Evolutionary conservation across 2,888 invertebrate species (phyloP).

Genomic region (Cyaniris semiargus): DNA sequence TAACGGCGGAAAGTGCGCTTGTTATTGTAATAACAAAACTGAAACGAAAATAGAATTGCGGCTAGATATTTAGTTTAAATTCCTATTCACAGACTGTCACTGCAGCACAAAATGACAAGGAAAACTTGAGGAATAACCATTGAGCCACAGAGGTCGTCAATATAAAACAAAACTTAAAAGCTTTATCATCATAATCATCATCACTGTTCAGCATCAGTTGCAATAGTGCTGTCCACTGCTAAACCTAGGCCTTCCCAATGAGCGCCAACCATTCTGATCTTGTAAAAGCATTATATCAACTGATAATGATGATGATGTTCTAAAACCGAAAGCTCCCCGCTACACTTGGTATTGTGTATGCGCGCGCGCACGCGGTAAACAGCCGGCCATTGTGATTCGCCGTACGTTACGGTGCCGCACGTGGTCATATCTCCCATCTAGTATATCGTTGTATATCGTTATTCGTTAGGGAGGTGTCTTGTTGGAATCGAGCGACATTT

Average conservation of each 20-base stretch:
- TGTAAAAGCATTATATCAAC: not conserved
- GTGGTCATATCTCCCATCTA: constrained; percentile 38
- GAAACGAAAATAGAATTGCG: not conserved
- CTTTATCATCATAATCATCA: no score
- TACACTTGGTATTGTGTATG: not conserved
- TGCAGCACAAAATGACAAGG: no score
- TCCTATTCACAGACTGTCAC: no score
- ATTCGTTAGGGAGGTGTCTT: not conserved
- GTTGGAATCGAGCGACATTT: not conserved
- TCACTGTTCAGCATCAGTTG: no score
- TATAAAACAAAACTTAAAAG: no score
- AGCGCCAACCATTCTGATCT: no score
- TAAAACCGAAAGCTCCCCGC: not conserved
- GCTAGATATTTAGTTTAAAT: not conserved
- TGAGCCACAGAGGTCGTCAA: no score
- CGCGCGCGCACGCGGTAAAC: constrained; percentile 25
- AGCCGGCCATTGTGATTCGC: constrained; percentile 36
- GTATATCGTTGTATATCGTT: constrained; percentile 31
- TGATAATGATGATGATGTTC: not conserved
- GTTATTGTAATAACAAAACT: not conserved
- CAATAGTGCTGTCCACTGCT: no score
- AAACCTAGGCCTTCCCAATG: no score
- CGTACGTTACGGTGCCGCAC: constrained; percentile 37
- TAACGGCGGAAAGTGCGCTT: constrained; percentile 14
- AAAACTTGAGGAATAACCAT: no score